Base-by-base conservation (phyloP, 2,797 vertebrate genomes). In the Enteromius thamalakanensis region DNA sequence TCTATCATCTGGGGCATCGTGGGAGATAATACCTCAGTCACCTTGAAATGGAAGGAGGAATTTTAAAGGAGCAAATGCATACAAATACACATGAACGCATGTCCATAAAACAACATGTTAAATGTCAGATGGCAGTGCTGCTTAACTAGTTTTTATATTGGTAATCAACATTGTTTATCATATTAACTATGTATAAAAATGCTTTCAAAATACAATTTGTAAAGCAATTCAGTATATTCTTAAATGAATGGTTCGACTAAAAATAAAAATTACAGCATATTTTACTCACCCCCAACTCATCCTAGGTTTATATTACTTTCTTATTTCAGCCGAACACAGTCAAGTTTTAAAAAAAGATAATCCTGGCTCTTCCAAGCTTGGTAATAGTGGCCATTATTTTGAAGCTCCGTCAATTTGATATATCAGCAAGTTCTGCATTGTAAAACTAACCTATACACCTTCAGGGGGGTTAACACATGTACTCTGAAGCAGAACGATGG, bases 11-110 rank as follows among this genome's bases (percentile, higher is more conserved):
- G 70, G 74, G 84, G 65, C 55, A 32, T 68, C 60, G 47, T 21
- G 34, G 32, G 64, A 17, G 26, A 84, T 84, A 67, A 69, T 81
- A 83, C 65, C 76, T 45, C 72, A 70, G 76, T 81, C 74, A 82
- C 26, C 64, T 77, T 60, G 78, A 37, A n/a, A 60, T 80, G 55
- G 58, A 72, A 42, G 19, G 23, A 62, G 86, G 23, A 83, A 83
- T 67, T 83, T 83, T 29, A 83, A 72, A 80, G 9, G 32, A 82
- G 74, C 26, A 64, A 42, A 68, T 58, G 42, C 34, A 69, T 34
- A 6, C 65, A 71, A 58, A 49, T 7, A n/a, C 45, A 79, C 79
- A 72, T 42, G 11, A 49, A 70, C 29, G 23, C 6, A 86, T 58
- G 80, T 42, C 29, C 23, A 45, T 75, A 21, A 58, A 21, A 14